Evolutionary conservation across 2,797 vertebrate species (phyloP), one percentile per base, ranked within the genome.

Genomic region (Siniperca scherzeri): DNA sequence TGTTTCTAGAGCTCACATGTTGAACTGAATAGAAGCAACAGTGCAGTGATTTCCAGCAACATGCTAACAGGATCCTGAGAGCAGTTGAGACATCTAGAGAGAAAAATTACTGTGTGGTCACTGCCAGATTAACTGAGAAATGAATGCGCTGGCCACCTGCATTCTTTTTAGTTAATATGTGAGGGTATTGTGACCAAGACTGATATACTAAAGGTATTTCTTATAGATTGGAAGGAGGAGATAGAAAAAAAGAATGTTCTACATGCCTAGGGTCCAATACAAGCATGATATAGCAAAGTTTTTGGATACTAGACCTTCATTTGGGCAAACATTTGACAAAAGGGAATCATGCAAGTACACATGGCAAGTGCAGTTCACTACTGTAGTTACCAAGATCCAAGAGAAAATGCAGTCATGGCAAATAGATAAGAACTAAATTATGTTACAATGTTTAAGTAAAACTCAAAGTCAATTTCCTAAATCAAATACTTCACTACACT

Each of bases 121-220:
- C 38, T 57, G 14, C 3, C 38, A 68, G 30, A 64, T 33, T 25
- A 48, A 57, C 14, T n/a, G 27, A 59, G 33, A 56, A 66, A 30
- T 74, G 7, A 52, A 75, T 44, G 5, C 9, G 19, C 14, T 68
- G 48, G n/a, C 50, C 16, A 33, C 42, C 11, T 68, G 48, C 73
- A 67, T 11, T 70, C 9, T 59, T 52, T 67, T 64, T 5, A 64
- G 44, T 67, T 40, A 38, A 44, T 27, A 55, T 65, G 74, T 17
- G 27, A 60, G 22, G 22, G 1, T 65, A 4, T 22, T 33, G 19
- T 65, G 27, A 36, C 17, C 38, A 68, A 50, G 22, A 80, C 38
- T 50, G 21, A 52, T 55, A 22, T n/a, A 50, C 27, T 19, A 2
- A 21, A 21, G n/a, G 25, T 53, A 4, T 57, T 25, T 36, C 3